Evolutionary conservation across 2,797 vertebrate genomes (phyloP).

Genomic region (Neomorphus geoffroyi): DNA sequence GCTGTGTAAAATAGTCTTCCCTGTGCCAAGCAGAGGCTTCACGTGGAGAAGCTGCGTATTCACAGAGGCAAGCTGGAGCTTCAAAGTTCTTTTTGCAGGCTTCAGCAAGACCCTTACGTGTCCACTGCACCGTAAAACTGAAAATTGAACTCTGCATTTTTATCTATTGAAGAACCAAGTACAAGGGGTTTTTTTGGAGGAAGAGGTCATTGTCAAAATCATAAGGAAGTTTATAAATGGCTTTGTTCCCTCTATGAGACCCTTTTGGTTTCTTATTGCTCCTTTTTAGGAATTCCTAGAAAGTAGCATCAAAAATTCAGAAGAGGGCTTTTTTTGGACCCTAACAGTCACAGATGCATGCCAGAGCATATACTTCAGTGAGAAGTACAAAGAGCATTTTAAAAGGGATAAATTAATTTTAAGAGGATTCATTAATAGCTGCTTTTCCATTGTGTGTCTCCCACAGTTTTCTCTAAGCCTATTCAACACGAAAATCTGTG

Average conservation of each 20-base stretch:
- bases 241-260: background rate
- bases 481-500: background rate
- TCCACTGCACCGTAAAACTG: background rate
- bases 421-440: background rate
- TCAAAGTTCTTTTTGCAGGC: background rate
- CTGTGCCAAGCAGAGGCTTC: background rate
- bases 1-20: background rate
- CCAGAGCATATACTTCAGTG: background rate
- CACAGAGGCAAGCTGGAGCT: background rate
- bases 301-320: background rate
- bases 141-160: background rate
- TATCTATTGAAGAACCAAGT: background rate
- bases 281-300: background rate
- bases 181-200: background rate
- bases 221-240: background rate
- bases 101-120: background rate
- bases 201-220: background rate
- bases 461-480: background rate
- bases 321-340: background rate
- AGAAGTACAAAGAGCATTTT: background rate
- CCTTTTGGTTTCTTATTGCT: background rate
- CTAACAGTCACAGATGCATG: background rate
- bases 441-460: background rate
- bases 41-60: background rate
- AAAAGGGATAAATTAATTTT: background rate